phyloP scores from a whole-genome alignment of 1,140 invertebrate species.

The Achroia grisella region DNA sequence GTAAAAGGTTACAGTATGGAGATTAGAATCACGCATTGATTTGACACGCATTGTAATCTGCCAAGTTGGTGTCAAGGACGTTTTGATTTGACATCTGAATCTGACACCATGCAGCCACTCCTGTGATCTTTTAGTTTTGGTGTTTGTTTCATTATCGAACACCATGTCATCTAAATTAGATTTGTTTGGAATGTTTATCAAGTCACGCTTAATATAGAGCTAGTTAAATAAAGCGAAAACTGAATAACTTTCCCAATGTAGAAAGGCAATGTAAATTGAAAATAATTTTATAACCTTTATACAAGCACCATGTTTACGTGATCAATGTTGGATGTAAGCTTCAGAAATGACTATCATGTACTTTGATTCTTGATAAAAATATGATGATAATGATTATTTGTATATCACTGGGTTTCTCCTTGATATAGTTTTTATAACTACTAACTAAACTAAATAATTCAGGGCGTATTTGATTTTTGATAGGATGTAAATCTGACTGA shows the following conservation, averaged over 20 bases:
- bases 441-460: no score
- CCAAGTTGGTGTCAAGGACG: constrained; percentile 51
- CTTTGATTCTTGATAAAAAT: constrained; percentile 32
- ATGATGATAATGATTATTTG: no score
- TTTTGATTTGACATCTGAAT: constrained; percentile 44
- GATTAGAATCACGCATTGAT: constrained; percentile 49
- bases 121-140: constrained; percentile 34
- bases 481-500: no score
- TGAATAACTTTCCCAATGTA: background rate
- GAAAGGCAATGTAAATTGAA: background rate
- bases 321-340: no score
- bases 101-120: background rate
- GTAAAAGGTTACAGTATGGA: constrained; percentile 64
- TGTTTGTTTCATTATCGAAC: constrained; percentile 17
- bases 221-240: background rate
- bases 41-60: constrained; percentile 44
- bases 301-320: no score
- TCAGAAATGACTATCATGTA: background rate
- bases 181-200: constrained; percentile 38
- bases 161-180: constrained; percentile 38
- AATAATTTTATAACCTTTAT: background rate
- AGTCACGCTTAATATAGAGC: constrained; percentile 30
- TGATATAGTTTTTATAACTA: no score
- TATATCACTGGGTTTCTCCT: no score
- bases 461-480: no score